phyloP scores from a whole-genome alignment of 1,140 invertebrate species.

The Drosophila auraria region DNA sequence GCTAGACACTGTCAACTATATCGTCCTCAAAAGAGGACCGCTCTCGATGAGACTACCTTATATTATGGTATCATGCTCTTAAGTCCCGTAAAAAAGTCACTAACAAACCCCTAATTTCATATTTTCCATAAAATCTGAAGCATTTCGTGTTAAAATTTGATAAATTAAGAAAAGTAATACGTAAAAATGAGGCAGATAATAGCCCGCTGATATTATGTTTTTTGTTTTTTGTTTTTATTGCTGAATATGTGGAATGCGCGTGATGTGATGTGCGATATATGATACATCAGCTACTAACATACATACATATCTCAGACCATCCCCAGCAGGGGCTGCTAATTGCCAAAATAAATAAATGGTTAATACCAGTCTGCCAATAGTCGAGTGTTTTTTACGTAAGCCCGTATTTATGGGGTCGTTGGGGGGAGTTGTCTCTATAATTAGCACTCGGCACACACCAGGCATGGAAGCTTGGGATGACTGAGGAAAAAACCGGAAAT shows the following conservation, averaged over 20 bases:
- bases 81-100: too few relatives aligned
- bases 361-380: conserved; percentile 25
- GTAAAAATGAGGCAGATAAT: not conserved
- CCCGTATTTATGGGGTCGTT: conserved; percentile 4
- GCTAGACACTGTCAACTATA: too few relatives aligned
- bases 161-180: not conserved
- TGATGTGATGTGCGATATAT: conserved; percentile 45
- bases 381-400: conserved; percentile 40
- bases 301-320: conserved; percentile 11
- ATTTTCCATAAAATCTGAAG: not conserved
- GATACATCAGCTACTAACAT: not conserved
- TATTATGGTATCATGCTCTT: too few relatives aligned
- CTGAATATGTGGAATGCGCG: conserved; percentile 13
- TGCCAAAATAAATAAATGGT: conserved; percentile 29
- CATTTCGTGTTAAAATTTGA: not conserved
- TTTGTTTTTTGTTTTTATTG: not conserved
- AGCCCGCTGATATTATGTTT: not conserved
- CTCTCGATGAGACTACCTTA: too few relatives aligned
- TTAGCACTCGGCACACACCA: conserved; percentile 20
- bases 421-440: conserved; percentile 27
- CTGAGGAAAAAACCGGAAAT: conserved; percentile 8
- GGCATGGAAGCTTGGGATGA: conserved; percentile 1
- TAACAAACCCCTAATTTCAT: not conserved
- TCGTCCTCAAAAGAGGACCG: too few relatives aligned
- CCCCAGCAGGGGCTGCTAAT: conserved; percentile 30